Base-by-base conservation (phyloP, 1,140 invertebrate species). In the Akabosia matsudoensis region DNA sequence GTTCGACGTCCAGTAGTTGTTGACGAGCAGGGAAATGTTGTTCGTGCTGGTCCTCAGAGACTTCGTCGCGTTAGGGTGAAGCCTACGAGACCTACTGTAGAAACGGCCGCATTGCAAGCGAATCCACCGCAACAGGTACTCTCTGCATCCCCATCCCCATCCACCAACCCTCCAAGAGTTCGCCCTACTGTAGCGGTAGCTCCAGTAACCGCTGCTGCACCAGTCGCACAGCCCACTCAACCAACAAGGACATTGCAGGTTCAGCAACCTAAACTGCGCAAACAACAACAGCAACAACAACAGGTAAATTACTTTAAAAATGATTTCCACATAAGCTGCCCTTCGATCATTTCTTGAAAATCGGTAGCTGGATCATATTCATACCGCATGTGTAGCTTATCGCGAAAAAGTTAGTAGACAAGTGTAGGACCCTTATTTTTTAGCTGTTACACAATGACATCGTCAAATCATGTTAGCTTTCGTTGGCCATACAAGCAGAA, bases 21-120 rank as follows among this genome's bases (percentile, higher is more conserved):
- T 4, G 80, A 81, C 52, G 70, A 73, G n/a, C 52, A 81, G 26
- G 78, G 76, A 33, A 77, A 79, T 56, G 33, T 64, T 31, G 67
- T 45, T 2, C 24, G 64, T 10, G 37, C 76, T 24, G 72, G 56
- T 18, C 74, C 78, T 31, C 74, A 76, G 31, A 56, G 78, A 51
- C 54, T 81, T 1, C 28, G 80, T 1, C 51, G 80, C 51, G 67
- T 81, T 37, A 74, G 80, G n/a, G 77, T 81, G 3, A 81, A 81
- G 51, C 67, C 74, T 33, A 74, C 73, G 0, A 13, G 54, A 54
- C 70, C 71, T 10, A 61, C 64, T 34, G 13, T 30, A 1, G 70
- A 72, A 72, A 72, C 70, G 3, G 70, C 70, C 3, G 22, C 33
- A 2, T 45, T 51, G 34, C 13, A 22, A 34, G 70, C 2, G 10